These are phyloP conservation scores for Peromyscus californicus DNA, from an alignment of 2,113 vertebrate species.

Conservation along the genomic window DNA sequence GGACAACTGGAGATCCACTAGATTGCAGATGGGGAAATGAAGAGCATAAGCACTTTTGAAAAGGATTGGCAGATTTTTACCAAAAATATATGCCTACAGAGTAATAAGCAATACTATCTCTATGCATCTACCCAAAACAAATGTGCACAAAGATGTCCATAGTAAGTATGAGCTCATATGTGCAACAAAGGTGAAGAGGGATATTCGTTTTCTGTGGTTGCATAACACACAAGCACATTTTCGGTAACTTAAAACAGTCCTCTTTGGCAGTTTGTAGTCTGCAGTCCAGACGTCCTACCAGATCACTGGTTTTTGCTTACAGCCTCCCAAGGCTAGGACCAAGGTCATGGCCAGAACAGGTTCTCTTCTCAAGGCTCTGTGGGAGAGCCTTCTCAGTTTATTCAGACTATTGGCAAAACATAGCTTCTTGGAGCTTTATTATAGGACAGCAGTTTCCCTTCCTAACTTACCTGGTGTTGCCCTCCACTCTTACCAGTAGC, in stretches of 20 bases:
- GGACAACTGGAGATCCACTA: not conserved
- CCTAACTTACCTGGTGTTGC: not conserved
- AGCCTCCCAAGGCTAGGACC: not conserved
- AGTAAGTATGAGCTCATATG: not conserved
- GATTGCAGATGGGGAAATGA: not conserved
- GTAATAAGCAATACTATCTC: not conserved
- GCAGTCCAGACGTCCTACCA: not conserved
- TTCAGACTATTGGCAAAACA: not conserved
- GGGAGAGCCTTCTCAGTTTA: not conserved
- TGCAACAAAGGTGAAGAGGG: not conserved
- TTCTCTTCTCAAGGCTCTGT: not conserved
- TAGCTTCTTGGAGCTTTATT: not conserved
- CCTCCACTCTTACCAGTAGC: not conserved
- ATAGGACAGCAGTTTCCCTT: not conserved
- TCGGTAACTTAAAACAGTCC: not conserved
- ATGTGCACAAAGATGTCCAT: not conserved
- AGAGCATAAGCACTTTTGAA: not conserved
- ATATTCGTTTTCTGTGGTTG: not conserved
- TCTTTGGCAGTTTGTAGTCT: no score
- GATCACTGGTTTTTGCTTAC: not conserved
- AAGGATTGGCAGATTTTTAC: not conserved
- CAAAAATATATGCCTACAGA: not conserved
- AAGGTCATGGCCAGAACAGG: no score
- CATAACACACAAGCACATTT: not conserved
- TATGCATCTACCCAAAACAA: not conserved